Percentiles rank a stretch among this genome's conserved stretches.
Evolutionary conservation across 2,797 vertebrate species (phyloP).

Genomic region (Galago senegalensis): DNA sequence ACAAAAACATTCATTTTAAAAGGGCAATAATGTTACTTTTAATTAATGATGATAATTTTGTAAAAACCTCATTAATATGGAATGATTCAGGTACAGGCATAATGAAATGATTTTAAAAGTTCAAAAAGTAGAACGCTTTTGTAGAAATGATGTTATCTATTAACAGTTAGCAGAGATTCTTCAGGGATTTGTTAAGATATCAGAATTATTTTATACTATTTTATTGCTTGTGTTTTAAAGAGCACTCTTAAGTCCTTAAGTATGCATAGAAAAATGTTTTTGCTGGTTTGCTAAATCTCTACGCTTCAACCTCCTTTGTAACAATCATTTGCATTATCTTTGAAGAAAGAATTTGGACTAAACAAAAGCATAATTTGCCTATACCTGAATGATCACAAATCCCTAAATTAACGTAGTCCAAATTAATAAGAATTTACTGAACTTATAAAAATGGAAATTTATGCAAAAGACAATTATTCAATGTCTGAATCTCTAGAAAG

Average conservation of each 20-base stretch:
- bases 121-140: slow-evolving; percentile 35
- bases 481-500: slow-evolving; percentile 65
- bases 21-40: not conserved
- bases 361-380: slow-evolving; percentile 50
- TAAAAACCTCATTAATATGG: slow-evolving; percentile 26
- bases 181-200: slow-evolving; percentile 51
- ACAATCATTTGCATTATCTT: slow-evolving; percentile 56
- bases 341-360: slow-evolving; percentile 61
- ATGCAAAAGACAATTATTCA: slow-evolving; percentile 64
- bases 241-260: not conserved
- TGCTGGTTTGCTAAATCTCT: slow-evolving; percentile 26
- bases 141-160: slow-evolving; percentile 33
- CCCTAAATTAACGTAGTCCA: slow-evolving; percentile 56
- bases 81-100: not conserved
- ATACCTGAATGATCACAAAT: slow-evolving; percentile 66
- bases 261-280: slow-evolving; percentile 23
- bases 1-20: slow-evolving; percentile 41
- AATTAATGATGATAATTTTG: slow-evolving; percentile 40
- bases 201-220: slow-evolving; percentile 53
- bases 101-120: not conserved
- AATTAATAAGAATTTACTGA: slow-evolving; percentile 64
- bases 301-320: not conserved
- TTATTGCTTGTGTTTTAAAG: not conserved
- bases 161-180: slow-evolving; percentile 32
- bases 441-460: slow-evolving; percentile 70